Conservation (phyloP, 2,113 vertebrate genomes). For the Arenaria interpres region DNA sequence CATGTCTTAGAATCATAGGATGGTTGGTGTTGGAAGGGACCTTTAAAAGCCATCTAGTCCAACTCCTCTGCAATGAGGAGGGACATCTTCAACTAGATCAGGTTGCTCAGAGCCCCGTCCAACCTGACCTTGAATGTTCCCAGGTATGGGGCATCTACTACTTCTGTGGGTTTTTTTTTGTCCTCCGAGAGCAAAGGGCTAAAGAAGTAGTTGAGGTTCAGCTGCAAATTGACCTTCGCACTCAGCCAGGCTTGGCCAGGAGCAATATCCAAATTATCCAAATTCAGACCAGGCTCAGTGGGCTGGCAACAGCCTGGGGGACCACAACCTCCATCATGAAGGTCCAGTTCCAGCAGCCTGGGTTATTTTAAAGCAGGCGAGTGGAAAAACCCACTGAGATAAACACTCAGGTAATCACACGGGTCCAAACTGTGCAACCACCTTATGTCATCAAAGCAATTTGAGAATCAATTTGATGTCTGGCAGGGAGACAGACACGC, state of each 20-base stretch:
- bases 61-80: not conserved
- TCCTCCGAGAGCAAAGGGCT: not conserved
- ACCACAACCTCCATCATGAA: not conserved
- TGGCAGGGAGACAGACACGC: slow-evolving; percentile 62
- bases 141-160: too few species aligned
- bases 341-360: not conserved
- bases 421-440: slow-evolving; percentile 67
- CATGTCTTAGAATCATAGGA: not conserved
- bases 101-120: not conserved
- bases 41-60: not conserved
- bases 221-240: not conserved
- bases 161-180: not conserved
- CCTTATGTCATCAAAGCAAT: slow-evolving; percentile 77
- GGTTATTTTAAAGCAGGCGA: slow-evolving; percentile 16
- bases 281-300: not conserved
- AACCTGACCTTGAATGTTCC: not conserved
- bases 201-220: not conserved
- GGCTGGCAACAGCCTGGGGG: not conserved
- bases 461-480: slow-evolving; percentile 80
- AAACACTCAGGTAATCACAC: slow-evolving; percentile 64
- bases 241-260: not conserved
- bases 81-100: not conserved
- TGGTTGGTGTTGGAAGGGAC: not conserved
- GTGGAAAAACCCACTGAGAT: slow-evolving; percentile 47
- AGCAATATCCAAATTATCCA: not conserved